Base-by-base conservation (phyloP, 2,888 invertebrate species). In the Chironomus tentans region DNA sequence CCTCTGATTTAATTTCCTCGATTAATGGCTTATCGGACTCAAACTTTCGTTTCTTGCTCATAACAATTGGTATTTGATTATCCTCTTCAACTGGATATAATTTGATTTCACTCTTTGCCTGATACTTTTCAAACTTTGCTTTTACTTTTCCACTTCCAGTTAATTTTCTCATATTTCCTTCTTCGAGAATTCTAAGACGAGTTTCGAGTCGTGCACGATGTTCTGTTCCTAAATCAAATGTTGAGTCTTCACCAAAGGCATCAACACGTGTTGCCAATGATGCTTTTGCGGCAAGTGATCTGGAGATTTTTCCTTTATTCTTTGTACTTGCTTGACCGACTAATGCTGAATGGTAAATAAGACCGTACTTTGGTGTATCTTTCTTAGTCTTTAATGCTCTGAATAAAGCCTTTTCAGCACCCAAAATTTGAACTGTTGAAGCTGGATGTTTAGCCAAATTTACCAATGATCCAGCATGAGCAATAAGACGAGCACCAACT, bases 321-420 rank as follows among this genome's bases (percentile, higher is more conserved):
- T 93, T 95, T 0, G 91, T 88, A 81, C 92, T 93, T 1, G 93
- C 89, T 82, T 96, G 95, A 0, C 97, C 95, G 6, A 99, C 92
- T 18, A 99, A 84, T 80, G 94, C 93, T 0, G 98, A 92, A 82
- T 99, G 98, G 82, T 98, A 99, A 78, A 99, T 96, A 62, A 99
- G 86, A 86, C 99, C 99, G 83, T 99, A 99, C 82, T 99, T 99
- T 0, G 99, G 99, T 0, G 99, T 99, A 81, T 98, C 97, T 81
- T 96, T 94, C 81, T 97, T 97, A 0, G 97, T 95, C 84, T 99
- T 99, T 18, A 99, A 85, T 0, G 99, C 98, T 78, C 98, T 87
- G 85, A 99, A 99, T 12, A 99, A 85, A 0, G 98, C 98, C 82
- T 99, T 99, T 82, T 99, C 99, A 0, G 99, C 98, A 78, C 98